phyloP scores from a whole-genome alignment of 2,797 vertebrate species.

The Smutsia gigantea region DNA sequence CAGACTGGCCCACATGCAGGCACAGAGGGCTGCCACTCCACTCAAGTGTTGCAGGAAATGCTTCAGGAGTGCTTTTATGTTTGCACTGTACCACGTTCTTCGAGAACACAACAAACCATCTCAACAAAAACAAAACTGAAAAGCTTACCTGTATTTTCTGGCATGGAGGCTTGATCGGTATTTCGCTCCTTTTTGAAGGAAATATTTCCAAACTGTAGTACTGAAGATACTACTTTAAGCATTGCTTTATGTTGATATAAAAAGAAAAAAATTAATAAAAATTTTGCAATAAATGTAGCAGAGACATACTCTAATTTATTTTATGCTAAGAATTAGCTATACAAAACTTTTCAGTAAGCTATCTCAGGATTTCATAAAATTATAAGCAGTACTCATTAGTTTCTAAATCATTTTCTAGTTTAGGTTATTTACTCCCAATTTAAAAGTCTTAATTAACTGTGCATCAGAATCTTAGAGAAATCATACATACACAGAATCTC shows the following conservation, averaged over 20 bases:
- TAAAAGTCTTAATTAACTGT: neutral
- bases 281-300: neutral
- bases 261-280: neutral
- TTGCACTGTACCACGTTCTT: neutral
- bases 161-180: slow-evolving; percentile 98
- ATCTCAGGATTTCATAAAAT: neutral
- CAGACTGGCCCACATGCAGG: neutral
- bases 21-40: accelerated
- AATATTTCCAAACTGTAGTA: slow-evolving; percentile 99
- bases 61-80: too few relatives aligned
- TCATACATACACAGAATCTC: slow-evolving; percentile 94
- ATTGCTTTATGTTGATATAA: slow-evolving; percentile 89
- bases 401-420: neutral
- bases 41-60: neutral
- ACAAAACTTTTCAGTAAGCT: neutral
- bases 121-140: neutral
- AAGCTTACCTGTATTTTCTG: slow-evolving; percentile 95
- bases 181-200: slow-evolving; percentile 99
- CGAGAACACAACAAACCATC: neutral
- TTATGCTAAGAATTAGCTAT: neutral
- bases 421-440: neutral
- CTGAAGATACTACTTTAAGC: slow-evolving; percentile 97
- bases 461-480: neutral
- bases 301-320: neutral
- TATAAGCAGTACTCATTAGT: neutral